These are phyloP conservation scores for Nezara viridula DNA, from an alignment of 2,888 invertebrate genomes.

Conservation along the genomic window DNA sequence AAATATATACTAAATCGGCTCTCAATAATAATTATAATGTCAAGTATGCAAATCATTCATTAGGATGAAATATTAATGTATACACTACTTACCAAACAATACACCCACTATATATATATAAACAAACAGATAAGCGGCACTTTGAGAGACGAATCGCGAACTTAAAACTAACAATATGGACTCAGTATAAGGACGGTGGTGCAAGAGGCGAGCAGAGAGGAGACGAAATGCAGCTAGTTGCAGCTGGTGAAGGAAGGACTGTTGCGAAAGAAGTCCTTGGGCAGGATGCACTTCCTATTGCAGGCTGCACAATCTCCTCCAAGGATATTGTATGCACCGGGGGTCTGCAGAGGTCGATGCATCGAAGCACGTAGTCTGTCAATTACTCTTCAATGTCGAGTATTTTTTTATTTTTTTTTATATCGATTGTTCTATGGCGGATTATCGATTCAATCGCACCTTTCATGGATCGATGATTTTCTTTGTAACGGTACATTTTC, in stretches of 20 bases:
- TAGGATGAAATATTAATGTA: too few relatives aligned
- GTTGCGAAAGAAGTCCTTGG: conserved; percentile 57
- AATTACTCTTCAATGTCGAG: background rate
- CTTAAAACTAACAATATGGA: background rate
- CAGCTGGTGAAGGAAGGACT: conserved; percentile 15
- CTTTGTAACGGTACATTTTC: background rate
- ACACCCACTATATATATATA: background rate
- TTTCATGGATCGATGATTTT: conserved; percentile 6
- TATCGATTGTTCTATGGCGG: background rate
- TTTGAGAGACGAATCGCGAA: background rate
- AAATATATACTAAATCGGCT: too few relatives aligned
- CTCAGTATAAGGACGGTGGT: background rate
- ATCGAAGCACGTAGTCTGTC: background rate
- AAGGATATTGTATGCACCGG: conserved; percentile 27
- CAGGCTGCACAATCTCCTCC: conserved; percentile 48
- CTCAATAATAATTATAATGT: too few relatives aligned
- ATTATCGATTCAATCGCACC: conserved; percentile 4
- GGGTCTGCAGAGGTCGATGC: background rate
- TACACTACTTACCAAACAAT: background rate
- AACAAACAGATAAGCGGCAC: background rate
- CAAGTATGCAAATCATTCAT: too few relatives aligned
- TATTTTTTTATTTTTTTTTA: background rate
- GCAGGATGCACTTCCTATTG: conserved; percentile 59
- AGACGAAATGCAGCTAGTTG: conserved; percentile 54
- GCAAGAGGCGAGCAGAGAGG: background rate